A percentile compares a stretch with the other conserved stretches of the same genome.
phyloP scores from a whole-genome alignment of 2,113 vertebrate species.

The Nothobranchius furzeri region DNA sequence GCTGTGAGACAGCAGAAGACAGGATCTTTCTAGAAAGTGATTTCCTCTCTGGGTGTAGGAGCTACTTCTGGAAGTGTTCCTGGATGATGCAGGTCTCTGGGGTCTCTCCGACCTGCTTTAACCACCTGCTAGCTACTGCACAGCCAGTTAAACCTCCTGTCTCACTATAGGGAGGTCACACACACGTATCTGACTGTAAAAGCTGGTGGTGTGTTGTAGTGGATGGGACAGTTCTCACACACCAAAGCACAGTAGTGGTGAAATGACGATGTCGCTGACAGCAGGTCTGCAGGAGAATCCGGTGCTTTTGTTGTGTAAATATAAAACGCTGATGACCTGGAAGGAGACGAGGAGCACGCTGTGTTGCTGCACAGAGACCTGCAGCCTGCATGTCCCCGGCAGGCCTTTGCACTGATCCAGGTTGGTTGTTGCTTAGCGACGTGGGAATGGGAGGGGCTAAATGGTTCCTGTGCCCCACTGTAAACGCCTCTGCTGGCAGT shows the following conservation, averaged over 20 bases:
- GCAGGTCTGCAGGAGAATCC: conserved; percentile 22
- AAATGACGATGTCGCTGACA: conserved; percentile 16
- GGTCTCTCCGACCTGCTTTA: conserved; percentile 48
- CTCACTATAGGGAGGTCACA: conserved; percentile 34
- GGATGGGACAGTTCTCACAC: conserved; percentile 29
- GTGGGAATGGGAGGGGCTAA: conserved; percentile 24
- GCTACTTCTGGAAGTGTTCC: conserved; percentile 60
- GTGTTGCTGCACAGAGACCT: conserved; percentile 1
- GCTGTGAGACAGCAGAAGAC: conserved; percentile 32
- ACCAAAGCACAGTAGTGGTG: background rate
- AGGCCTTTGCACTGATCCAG: conserved; percentile 39
- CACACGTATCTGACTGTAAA: conserved; percentile 14
- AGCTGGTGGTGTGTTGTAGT: conserved; percentile 5
- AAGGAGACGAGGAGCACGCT: background rate
- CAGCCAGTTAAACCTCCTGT: conserved; percentile 5
- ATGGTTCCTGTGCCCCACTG: conserved; percentile 22
- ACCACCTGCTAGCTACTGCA: conserved; percentile 37
- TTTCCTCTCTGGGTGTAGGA: conserved; percentile 46
- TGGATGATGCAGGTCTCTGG: conserved; percentile 28
- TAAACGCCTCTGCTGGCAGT: conserved; percentile 56
- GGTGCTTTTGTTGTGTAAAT: conserved; percentile 4
- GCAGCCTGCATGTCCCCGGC: conserved; percentile 10
- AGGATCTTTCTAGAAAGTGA: conserved; percentile 64
- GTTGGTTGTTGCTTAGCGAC: conserved; percentile 54
- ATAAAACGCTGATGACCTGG: background rate